Percentiles rank a stretch among this genome's conserved stretches.
Conservation (phyloP, 1,140 invertebrate species). For the Papilio polyxenes region DNA sequence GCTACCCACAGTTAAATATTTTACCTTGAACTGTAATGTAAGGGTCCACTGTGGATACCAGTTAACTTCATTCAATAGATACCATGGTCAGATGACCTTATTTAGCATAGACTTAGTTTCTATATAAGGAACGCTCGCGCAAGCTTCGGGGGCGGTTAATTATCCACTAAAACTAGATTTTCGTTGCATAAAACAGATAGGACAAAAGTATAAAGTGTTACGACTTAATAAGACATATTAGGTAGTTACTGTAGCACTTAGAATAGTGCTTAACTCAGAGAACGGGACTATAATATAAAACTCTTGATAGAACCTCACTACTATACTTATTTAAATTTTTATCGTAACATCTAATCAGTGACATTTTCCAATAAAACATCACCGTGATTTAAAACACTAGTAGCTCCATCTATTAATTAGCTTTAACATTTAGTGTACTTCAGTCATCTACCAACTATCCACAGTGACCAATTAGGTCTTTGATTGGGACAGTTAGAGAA, state of each 20-base stretch:
- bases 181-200: neutral
- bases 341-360: no score
- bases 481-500: no score
- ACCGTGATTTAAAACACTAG: no score
- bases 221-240: neutral
- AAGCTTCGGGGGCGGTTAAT: slow-evolving; percentile 18
- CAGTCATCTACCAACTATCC: no score
- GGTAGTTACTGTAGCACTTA: neutral
- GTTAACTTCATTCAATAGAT: slow-evolving; percentile 4
- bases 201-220: neutral
- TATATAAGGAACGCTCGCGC: neutral
- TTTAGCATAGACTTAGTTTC: neutral
- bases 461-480: no score
- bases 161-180: slow-evolving; percentile 5
- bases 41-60: neutral
- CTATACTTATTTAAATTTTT: no score
- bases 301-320: no score
- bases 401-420: no score
- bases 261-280: no score
- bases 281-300: no score
- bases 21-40: slow-evolving; percentile 4
- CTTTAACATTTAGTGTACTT: no score
- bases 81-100: slow-evolving; percentile 13
- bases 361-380: no score
- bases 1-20: neutral